These are phyloP conservation scores for Jordanella pulchra DNA, from an alignment of 2,797 vertebrate genomes.

Conservation along the genomic window DNA sequence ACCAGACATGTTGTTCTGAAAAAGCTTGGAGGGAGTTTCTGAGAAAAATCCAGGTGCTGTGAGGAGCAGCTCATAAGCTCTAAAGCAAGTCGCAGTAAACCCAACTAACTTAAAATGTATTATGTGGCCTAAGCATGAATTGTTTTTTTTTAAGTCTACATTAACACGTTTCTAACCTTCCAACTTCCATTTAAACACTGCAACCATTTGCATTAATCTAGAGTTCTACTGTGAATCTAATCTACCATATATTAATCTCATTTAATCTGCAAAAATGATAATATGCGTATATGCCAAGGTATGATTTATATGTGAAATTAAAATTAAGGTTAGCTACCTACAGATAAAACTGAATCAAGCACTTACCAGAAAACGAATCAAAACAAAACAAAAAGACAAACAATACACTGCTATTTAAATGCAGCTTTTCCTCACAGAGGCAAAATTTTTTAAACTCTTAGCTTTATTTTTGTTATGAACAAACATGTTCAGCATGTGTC, in stretches of 20 bases:
- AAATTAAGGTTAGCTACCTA: not conserved
- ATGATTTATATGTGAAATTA: not conserved
- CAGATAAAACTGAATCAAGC: not conserved
- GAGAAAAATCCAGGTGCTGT: slow-evolving; percentile 72
- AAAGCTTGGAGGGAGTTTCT: slow-evolving; percentile 77
- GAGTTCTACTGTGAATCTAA: not conserved
- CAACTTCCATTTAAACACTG: not conserved
- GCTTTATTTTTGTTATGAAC: not conserved
- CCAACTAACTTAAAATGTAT: slow-evolving; percentile 69
- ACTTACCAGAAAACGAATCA: too few species aligned
- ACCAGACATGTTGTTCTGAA: slow-evolving; percentile 78
- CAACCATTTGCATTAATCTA: not conserved
- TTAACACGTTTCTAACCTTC: not conserved
- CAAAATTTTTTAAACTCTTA: slow-evolving; percentile 1
- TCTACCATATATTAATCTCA: not conserved
- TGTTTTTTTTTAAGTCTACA: slow-evolving; percentile 44
- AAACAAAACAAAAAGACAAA: not conserved
- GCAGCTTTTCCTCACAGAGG: not conserved
- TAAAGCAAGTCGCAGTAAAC: slow-evolving; percentile 69
- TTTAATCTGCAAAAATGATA: slow-evolving; percentile 7
- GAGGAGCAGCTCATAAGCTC: slow-evolving; percentile 71
- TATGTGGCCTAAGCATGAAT: slow-evolving; percentile 40
- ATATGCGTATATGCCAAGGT: not conserved
- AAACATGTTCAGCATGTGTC: not conserved
- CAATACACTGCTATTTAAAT: not conserved